Evolutionary conservation across 2,888 invertebrate genomes (phyloP).

Genomic region (Emmelina monodactyla): DNA sequence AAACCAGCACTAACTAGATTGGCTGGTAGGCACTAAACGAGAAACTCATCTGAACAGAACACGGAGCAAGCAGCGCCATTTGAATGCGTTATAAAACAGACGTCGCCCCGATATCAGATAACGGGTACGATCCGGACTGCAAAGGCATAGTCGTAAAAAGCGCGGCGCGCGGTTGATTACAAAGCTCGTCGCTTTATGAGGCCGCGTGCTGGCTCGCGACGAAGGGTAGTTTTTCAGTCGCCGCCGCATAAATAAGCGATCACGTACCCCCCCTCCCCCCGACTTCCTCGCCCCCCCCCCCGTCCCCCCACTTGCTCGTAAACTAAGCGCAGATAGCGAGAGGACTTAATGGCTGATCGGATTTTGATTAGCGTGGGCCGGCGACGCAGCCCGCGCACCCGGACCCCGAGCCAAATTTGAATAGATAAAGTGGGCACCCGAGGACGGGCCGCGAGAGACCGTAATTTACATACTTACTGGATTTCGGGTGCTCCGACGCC

Average conservation of each 20-base stretch:
- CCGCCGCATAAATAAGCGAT: constrained; percentile 62
- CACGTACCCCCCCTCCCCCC: constrained; percentile 28
- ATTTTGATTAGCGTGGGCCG: constrained; percentile 65
- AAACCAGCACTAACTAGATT: too few species aligned
- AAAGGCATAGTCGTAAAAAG: constrained; percentile 55
- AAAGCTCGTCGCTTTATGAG: constrained; percentile 46
- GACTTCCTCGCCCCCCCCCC: too few species aligned
- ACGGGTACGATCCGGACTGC: constrained; percentile 46
- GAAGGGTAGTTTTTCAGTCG: constrained; percentile 60
- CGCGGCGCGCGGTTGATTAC: constrained; percentile 59
- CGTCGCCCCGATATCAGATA: constrained; percentile 43
- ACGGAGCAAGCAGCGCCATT: not conserved
- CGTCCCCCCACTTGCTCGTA: constrained; percentile 44
- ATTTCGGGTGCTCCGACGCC: constrained; percentile 56
- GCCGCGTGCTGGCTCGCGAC: constrained; percentile 30
- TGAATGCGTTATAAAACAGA: constrained; percentile 11
- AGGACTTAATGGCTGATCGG: constrained; percentile 67
- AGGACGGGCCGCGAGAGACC: constrained; percentile 58
- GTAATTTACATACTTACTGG: constrained; percentile 67
- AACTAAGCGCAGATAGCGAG: constrained; percentile 64
- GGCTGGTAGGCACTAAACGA: too few species aligned
- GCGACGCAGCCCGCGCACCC: constrained; percentile 57
- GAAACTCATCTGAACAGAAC: too few species aligned
- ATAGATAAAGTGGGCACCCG: constrained; percentile 65
- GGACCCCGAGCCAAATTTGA: constrained; percentile 59